Percentiles rank a stretch among this genome's conserved stretches.
These are phyloP conservation scores for Zosterops hypoxanthus DNA, from an alignment of 2,113 vertebrate species.

Conservation along the genomic window DNA sequence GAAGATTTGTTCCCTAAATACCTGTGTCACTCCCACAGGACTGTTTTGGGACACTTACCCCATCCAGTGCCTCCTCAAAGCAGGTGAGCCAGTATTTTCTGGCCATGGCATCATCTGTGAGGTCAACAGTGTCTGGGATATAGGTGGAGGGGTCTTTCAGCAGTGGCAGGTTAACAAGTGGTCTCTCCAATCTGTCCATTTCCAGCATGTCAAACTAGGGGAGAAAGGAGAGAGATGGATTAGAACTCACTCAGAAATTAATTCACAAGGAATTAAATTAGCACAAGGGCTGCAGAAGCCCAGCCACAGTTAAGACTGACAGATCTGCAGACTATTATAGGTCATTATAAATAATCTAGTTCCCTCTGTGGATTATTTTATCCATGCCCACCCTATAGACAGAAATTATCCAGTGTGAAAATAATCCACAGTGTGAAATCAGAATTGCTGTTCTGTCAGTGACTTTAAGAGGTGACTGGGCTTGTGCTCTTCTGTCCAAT, in stretches of 20 bases:
- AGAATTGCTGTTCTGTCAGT: neutral
- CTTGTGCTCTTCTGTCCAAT: neutral
- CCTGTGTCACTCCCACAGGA: too few relatives aligned
- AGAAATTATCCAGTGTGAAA: neutral
- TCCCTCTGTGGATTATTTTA: neutral
- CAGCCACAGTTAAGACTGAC: neutral
- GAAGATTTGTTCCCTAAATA: neutral
- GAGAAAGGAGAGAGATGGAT: neutral
- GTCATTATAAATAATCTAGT: neutral
- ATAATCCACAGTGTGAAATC: neutral
- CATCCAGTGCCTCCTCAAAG: conserved; percentile 95
- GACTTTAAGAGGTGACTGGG: neutral
- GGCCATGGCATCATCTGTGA: conserved; percentile 89
- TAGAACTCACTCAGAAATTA: neutral
- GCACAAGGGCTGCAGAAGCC: neutral
- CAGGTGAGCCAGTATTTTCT: conserved; percentile 97
- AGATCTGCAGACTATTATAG: neutral
- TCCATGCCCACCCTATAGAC: neutral
- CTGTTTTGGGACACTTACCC: conserved; percentile 74
- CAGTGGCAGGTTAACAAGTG: conserved; percentile 91
- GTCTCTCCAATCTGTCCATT: conserved; percentile 95
- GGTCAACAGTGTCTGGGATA: conserved; percentile 94
- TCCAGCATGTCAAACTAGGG: conserved; percentile 95
- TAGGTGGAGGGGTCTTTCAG: conserved; percentile 91
- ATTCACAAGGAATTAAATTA: neutral